These are phyloP conservation scores for Cephus sareptanus DNA, from an alignment of 2,888 invertebrate species.

Conservation along the genomic window DNA sequence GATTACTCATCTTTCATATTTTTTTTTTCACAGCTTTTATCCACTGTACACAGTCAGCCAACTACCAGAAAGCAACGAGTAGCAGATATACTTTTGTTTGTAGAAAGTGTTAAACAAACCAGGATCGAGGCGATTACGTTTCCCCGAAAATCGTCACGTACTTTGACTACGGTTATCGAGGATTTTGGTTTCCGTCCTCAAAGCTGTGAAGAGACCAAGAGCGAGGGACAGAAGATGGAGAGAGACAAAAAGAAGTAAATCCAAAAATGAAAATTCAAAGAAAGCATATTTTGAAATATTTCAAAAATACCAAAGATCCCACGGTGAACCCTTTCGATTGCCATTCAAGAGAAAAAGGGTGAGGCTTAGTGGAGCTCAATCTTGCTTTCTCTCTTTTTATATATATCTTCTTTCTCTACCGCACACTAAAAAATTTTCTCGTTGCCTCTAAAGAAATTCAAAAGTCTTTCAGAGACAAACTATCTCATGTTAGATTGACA, in stretches of 20 bases:
- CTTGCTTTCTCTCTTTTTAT: slow-evolving; percentile 13
- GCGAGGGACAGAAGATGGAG: background rate
- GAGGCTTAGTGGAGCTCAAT: background rate
- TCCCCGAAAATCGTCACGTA: background rate
- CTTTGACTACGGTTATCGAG: background rate
- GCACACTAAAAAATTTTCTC: background rate
- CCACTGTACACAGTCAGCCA: background rate
- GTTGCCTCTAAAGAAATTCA: background rate
- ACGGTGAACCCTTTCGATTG: background rate
- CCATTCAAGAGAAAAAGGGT: background rate
- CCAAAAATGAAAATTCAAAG: background rate
- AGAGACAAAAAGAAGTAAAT: background rate
- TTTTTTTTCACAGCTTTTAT: background rate
- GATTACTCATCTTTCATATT: background rate
- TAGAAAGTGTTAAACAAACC: slow-evolving; percentile 6
- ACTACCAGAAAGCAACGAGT: background rate
- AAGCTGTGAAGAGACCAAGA: background rate
- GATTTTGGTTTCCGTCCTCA: background rate
- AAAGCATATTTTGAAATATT: background rate
- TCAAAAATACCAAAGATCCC: background rate
- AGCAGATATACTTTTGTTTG: background rate
- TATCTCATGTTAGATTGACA: background rate
- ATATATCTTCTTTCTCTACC: background rate
- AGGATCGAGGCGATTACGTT: background rate
- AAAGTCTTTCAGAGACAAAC: background rate